Percentiles rank a stretch among this genome's conserved stretches.
Conservation (phyloP, 2,888 invertebrate species). For the Lycocerus yunnanus region DNA sequence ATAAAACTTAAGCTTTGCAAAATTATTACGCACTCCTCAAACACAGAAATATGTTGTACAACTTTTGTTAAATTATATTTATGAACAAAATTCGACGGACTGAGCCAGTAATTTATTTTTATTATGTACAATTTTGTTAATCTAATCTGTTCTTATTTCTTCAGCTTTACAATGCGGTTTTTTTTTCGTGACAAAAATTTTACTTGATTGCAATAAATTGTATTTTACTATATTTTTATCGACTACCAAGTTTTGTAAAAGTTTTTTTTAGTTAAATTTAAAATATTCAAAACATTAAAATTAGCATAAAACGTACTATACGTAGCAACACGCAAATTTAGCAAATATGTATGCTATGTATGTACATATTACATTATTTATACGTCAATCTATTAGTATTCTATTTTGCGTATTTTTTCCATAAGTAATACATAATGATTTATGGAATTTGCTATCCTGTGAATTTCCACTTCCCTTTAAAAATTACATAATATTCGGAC, state of each 20-base stretch:
- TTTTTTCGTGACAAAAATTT: neutral
- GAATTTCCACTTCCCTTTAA: neutral
- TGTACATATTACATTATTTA: neutral
- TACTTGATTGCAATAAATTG: neutral
- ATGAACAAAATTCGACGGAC: too few relatives aligned
- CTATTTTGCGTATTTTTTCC: neutral
- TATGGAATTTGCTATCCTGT: neutral
- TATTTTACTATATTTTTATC: neutral
- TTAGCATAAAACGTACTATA: neutral
- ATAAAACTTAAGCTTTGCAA: too few relatives aligned
- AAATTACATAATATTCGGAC: neutral
- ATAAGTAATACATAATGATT: neutral
- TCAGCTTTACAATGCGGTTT: neutral
- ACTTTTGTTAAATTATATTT: too few relatives aligned
- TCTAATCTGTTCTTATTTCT: too few relatives aligned
- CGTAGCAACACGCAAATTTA: neutral
- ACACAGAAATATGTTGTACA: too few relatives aligned
- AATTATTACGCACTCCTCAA: too few relatives aligned
- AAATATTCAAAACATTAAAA: neutral
- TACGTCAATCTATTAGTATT: neutral
- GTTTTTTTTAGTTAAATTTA: neutral
- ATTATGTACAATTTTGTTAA: too few relatives aligned
- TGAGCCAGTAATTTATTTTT: too few relatives aligned
- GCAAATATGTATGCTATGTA: neutral
- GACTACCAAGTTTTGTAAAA: neutral